A percentile compares a stretch with the other conserved stretches of the same genome.
Conservation (phyloP, 2,888 invertebrate genomes). For the Anodontia alba region DNA sequence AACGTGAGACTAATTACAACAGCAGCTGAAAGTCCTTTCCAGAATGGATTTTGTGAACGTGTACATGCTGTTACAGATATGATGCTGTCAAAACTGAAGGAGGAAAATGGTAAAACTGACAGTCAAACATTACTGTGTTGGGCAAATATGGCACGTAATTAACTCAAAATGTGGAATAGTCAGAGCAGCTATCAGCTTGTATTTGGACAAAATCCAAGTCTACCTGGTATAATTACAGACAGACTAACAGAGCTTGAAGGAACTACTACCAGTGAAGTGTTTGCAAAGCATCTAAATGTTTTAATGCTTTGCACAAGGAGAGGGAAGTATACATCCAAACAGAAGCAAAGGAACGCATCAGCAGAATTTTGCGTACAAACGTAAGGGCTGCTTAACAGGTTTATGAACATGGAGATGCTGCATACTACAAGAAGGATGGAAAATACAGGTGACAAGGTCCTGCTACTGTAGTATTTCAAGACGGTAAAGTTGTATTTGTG, state of each 20-base stretch:
- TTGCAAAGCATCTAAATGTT: constrained; percentile 49
- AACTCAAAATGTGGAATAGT: constrained; percentile 39
- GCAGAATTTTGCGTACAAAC: constrained; percentile 49
- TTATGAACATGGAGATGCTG: constrained; percentile 52
- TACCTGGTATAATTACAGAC: constrained; percentile 34
- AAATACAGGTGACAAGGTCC: constrained; percentile 26
- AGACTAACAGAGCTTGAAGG: constrained; percentile 40
- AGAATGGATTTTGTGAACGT: constrained; percentile 10
- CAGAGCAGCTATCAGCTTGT: constrained; percentile 39
- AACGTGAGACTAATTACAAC: constrained; percentile 4
- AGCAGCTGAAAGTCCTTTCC: constrained; percentile 6
- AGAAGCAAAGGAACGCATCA: constrained; percentile 53
- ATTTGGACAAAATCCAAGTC: constrained; percentile 41
- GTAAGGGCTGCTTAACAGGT: constrained; percentile 50
- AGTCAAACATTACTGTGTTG: constrained; percentile 25
- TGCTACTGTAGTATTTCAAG: constrained; percentile 27
- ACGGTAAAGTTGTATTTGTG: constrained; percentile 26
- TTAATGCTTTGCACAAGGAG: constrained; percentile 45
- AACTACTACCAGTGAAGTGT: constrained; percentile 36
- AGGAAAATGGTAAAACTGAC: constrained; percentile 19
- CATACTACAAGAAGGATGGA: constrained; percentile 58
- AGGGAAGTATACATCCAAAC: constrained; percentile 49
- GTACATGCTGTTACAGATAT: constrained; percentile 26
- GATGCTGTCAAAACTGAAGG: constrained; percentile 35
- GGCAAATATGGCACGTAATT: constrained; percentile 44